Evolutionary conservation across 2,797 vertebrate species (phyloP).

Genomic region (Rhynchotus rufescens): DNA sequence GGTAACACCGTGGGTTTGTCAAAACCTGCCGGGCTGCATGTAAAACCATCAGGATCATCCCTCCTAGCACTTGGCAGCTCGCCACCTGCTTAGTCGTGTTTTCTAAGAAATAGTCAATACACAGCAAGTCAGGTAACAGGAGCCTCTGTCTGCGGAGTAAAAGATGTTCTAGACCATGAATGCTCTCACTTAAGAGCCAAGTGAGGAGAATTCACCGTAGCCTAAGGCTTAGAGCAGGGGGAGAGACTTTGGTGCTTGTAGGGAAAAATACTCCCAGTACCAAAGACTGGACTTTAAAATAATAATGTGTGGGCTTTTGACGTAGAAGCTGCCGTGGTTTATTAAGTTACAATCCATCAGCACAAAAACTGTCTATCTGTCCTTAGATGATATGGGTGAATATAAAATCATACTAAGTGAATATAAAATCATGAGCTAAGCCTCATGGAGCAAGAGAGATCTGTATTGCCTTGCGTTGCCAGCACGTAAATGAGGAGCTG

Average conservation of each 20-base stretch:
- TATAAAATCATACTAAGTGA: rapidly evolving
- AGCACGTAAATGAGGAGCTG: not conserved
- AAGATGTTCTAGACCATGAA: not conserved
- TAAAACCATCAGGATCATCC: not conserved
- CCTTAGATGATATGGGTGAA: not conserved
- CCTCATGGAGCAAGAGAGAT: not conserved
- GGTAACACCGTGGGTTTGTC: not conserved
- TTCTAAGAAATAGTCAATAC: not conserved
- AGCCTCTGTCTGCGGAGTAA: not conserved
- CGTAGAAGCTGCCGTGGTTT: not conserved
- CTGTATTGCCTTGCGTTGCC: not conserved
- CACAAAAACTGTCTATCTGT: not conserved
- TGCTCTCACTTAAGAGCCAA: not conserved
- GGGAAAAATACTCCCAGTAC: not conserved
- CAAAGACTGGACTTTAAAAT: not conserved
- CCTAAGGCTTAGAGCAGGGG: not conserved
- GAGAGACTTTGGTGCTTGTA: not conserved
- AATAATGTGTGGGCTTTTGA: not conserved
- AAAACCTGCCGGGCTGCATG: not conserved
- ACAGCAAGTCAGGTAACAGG: not conserved
- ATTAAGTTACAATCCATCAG: not conserved
- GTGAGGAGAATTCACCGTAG: not conserved
- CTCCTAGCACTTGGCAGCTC: not conserved
- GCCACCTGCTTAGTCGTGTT: not conserved
- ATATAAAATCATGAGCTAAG: not conserved